Evolutionary conservation across 2,888 invertebrate genomes (phyloP).

Genomic region (Andrena camellia): DNA sequence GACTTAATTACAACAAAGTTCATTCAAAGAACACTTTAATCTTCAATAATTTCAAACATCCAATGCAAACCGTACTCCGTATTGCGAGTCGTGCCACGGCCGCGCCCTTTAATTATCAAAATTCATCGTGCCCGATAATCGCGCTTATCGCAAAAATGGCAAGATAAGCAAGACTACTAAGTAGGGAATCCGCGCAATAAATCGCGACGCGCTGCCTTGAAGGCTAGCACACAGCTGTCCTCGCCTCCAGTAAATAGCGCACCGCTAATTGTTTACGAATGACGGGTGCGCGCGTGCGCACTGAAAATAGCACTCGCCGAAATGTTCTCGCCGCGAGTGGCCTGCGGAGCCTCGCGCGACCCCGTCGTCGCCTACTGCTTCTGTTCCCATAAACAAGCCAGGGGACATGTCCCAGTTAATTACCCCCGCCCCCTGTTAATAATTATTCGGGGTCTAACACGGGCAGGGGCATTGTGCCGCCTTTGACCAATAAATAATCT

Average conservation of each 20-base stretch:
- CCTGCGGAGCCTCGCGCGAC: conserved; percentile 34
- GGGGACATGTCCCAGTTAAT: conserved; percentile 47
- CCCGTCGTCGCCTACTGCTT: conserved; percentile 22
- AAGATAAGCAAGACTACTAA: neutral
- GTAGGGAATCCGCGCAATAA: neutral
- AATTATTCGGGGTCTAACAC: conserved; percentile 44
- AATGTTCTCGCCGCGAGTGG: conserved; percentile 70
- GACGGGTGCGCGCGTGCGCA: conserved; percentile 56
- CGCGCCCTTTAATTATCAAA: no score
- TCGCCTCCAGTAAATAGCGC: conserved; percentile 31
- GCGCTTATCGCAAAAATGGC: neutral
- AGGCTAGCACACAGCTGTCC: neutral
- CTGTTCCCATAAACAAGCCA: conserved; percentile 41
- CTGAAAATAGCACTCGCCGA: conserved; percentile 71
- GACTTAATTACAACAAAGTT: no score
- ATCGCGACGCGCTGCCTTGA: conserved; percentile 11
- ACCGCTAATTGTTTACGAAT: conserved; percentile 71
- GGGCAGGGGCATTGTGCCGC: conserved; percentile 43
- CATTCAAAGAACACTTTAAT: no score
- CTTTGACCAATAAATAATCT: conserved; percentile 53
- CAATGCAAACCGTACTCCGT: no score
- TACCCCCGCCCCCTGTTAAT: conserved; percentile 45
- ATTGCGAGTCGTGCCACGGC: no score
- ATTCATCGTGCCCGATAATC: neutral
- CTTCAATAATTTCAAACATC: no score